These are phyloP conservation scores for Frieseomelitta varia DNA, from an alignment of 1,140 invertebrate species.

Conservation along the genomic window DNA sequence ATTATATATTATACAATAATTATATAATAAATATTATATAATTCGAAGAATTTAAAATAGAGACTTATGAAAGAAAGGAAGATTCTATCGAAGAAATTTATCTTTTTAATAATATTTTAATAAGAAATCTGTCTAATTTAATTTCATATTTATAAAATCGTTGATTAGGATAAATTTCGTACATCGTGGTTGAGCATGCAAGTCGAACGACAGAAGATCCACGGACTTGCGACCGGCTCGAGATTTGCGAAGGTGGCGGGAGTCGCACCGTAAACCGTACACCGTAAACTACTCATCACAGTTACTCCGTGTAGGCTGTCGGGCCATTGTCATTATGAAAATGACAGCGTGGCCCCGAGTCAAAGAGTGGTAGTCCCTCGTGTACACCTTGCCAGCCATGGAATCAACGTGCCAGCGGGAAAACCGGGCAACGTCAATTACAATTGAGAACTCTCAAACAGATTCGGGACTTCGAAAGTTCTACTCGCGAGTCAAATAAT, in stretches of 20 bases:
- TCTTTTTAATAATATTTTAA: no score
- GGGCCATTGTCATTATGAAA: slow-evolving; percentile 73
- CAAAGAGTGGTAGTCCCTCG: slow-evolving; percentile 59
- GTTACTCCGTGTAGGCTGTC: slow-evolving; percentile 63
- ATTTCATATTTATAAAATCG: no score
- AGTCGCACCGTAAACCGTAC: slow-evolving; percentile 57
- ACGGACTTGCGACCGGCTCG: slow-evolving; percentile 36
- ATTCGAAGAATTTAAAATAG: no score
- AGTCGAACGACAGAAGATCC: slow-evolving; percentile 14
- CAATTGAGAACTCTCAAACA: no score
- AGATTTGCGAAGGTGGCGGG: slow-evolving; percentile 65
- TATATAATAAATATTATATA: no score
- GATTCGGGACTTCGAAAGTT: no score
- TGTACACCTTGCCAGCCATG: slow-evolving; percentile 37
- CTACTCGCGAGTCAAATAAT: no score
- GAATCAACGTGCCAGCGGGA: slow-evolving; percentile 9
- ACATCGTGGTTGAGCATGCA: slow-evolving; percentile 31
- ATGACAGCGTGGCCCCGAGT: slow-evolving; percentile 61
- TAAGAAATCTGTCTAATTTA: no score
- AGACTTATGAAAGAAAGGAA: no score
- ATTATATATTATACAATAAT: no score
- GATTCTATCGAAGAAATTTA: no score
- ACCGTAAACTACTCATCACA: slow-evolving; percentile 63
- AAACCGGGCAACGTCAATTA: neutral
- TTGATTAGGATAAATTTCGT: no score